Evolutionary conservation across 2,888 invertebrate genomes (phyloP), one percentile per base, ranked within the genome.

Genomic region (Morpho deidamia): DNA sequence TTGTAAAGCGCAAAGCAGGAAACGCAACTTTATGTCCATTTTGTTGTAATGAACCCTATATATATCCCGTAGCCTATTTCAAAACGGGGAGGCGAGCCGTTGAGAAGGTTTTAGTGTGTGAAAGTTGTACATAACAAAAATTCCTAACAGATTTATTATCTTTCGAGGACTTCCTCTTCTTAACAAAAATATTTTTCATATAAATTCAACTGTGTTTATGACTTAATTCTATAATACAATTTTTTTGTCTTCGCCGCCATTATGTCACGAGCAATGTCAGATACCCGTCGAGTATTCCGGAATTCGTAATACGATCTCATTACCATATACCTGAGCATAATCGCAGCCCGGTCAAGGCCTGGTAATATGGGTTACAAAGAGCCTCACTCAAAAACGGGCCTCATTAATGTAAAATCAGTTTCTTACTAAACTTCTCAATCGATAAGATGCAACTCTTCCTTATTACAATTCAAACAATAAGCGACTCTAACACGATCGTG

Each of bases 391-490:
- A 62, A 58, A 55, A 57, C 57, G 50, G 45, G 44, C 45, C 56
- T 75, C 76, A 80, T 82, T 83, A 81, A 77, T 80, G 77, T 72
- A 73, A 71, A 81, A 84, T 83, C 75, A 78, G 67, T 68, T 70
- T 65, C 68, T 71, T 64, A 66, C 68, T 72, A 68, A 60, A 56
- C 55, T 46, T 58, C 66, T 74, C 60, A 78, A 83, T 83, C 83
- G 78, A 84, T 83, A 59, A 60, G 45, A 62, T 65, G 63, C 63
- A 65, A 59, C 58, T 51, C 55, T 58, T 61, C 60, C 60, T 61
- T 50, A 46, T 47, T 32, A 11, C 35, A 11, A 38, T 23, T 43
- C 46, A 58, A 57, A 46, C 49, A 33, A 62, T 54, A 53, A 45
- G 32, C 56, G 54, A 47, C 61, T 56, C 43, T 60, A 62, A 40